Conservation (phyloP, 2,113 vertebrate genomes). For the Lampris incognitus region DNA sequence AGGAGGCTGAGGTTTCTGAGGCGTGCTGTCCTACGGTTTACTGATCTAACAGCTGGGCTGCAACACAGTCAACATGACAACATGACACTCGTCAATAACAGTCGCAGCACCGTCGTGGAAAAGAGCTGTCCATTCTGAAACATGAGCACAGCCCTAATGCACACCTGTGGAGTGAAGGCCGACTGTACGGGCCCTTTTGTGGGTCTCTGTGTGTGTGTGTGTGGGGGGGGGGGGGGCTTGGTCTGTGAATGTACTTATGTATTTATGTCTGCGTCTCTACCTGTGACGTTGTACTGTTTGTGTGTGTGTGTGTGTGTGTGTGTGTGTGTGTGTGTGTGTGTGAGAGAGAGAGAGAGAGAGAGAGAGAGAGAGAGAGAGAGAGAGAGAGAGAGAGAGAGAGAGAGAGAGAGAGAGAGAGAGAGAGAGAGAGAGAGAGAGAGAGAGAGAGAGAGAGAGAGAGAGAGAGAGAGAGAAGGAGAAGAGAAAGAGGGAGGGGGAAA, state of each 20-base stretch:
- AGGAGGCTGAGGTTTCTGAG: too few relatives aligned
- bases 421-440: too few relatives aligned
- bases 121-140: constrained; percentile 32
- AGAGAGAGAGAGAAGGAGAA: too few relatives aligned
- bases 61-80: too few relatives aligned
- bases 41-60: too few relatives aligned
- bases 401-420: too few relatives aligned
- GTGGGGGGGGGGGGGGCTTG: background rate
- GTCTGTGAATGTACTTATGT: constrained; percentile 12
- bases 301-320: constrained; percentile 1
- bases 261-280: background rate
- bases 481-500: too few relatives aligned
- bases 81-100: too few relatives aligned
- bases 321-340: too few relatives aligned
- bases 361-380: constrained; percentile 29
- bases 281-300: background rate
- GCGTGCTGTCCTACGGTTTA: too few relatives aligned
- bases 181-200: background rate
- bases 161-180: constrained; percentile 49
- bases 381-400: background rate
- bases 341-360: background rate
- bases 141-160: constrained; percentile 22
- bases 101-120: background rate
- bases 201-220: constrained; percentile 2
- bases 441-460: too few relatives aligned